Base-by-base conservation (phyloP, 2,888 invertebrate genomes). In the Antitype chi region DNA sequence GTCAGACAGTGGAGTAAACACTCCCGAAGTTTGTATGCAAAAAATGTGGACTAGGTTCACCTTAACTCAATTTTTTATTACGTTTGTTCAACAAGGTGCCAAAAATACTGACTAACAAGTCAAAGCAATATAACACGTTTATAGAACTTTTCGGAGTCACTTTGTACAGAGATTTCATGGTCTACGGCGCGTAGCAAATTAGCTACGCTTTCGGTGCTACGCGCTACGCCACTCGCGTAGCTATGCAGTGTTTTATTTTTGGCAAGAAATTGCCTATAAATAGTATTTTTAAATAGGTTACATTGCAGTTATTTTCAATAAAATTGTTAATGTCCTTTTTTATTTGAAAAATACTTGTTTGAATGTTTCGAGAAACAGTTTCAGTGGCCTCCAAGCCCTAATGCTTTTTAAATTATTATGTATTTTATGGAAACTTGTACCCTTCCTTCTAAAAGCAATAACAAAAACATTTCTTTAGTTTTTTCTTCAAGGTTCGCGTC, bases 141-240 rank as follows among this genome's bases (percentile, higher is more conserved):
- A 66, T 62, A 62, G n/a, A 81, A 88, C 68, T 84, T 80, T 86
- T 81, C 25, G 47, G 23, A 72, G 66, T 66, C 53, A 62, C 60
- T 73, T 78, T 74, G 52, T 76, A 68, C 57, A 28, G 63, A 17
- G 78, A 88, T 90, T 90, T 88, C 85, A 88, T 78, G 88, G 87
- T 88, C 91, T 90, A 91, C 90, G 89, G 71, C 84, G 87, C 91
- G 91, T 91, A 93, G 90, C 89, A 72, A 85, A 85, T 82, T 82
- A 47, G 87, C 89, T 89, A 89, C 90, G 88, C 84, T 82, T 82
- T 86, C 78, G 85, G 78, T 76, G 84, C 85, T 89, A 89, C 88
- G 85, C 70, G 88, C 88, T 89, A 86, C 82, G 75, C 17, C 28
- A 70, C n/a, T 76, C 66, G 70, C 80, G 85, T 82, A 85, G 84